Evolutionary conservation across 2,888 invertebrate genomes (phyloP).

Genomic region (Diarsia brunnea): DNA sequence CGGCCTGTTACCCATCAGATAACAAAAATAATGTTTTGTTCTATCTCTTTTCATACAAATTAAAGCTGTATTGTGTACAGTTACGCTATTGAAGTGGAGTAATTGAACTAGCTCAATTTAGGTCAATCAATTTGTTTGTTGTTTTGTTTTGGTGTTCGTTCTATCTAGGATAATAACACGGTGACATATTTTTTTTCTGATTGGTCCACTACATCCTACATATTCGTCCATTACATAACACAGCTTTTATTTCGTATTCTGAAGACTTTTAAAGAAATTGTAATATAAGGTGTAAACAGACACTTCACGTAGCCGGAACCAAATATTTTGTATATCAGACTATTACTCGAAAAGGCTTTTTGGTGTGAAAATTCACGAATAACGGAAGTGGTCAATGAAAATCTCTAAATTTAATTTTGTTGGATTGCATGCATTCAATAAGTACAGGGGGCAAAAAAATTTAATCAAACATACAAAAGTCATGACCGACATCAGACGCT

Average conservation of each 20-base stretch:
- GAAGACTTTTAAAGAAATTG: neutral
- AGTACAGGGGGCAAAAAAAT: neutral
- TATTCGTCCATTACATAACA: neutral
- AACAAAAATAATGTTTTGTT: neutral
- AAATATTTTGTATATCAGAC: neutral
- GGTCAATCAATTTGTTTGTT: constrained; percentile 46
- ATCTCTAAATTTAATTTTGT: neutral
- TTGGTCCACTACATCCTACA: neutral
- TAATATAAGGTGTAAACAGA: neutral
- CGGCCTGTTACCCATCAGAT: neutral
- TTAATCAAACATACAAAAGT: no score
- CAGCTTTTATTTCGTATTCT: neutral
- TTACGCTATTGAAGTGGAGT: constrained; percentile 4
- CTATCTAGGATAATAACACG: neutral
- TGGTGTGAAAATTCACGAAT: neutral
- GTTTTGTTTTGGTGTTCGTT: constrained; percentile 18
- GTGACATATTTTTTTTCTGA: neutral
- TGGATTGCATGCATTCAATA: neutral
- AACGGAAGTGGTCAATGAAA: neutral
- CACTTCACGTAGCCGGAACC: neutral
- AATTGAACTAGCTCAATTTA: constrained; percentile 33
- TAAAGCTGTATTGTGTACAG: constrained; percentile 25
- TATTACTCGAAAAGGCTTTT: neutral
- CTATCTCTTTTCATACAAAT: constrained; percentile 19
- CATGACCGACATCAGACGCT: no score